Conservation (phyloP, 1,140 invertebrate genomes). For the Archivesica marissinica region DNA sequence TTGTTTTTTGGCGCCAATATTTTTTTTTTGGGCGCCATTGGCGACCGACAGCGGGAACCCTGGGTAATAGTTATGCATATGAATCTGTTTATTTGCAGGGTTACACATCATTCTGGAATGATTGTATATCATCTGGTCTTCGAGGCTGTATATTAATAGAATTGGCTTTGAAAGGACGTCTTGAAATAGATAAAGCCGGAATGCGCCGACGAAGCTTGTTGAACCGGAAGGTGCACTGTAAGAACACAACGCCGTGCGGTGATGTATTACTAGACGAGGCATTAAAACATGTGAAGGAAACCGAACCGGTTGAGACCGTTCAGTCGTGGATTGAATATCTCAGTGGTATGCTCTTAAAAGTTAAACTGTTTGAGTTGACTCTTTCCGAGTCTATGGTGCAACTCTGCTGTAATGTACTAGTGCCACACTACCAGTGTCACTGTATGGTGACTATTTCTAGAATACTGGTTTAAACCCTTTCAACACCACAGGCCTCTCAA, state of each 20-base stretch:
- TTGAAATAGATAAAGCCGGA: slow-evolving; percentile 98
- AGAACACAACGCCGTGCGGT: slow-evolving; percentile 96
- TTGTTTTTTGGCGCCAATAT: too few species aligned
- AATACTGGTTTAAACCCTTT: too few species aligned
- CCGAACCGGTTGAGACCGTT: slow-evolving; percentile 97
- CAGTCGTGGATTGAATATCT: slow-evolving; percentile 99
- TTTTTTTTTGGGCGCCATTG: too few species aligned
- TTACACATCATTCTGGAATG: slow-evolving; percentile 99
- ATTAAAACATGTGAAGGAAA: slow-evolving; percentile 95
- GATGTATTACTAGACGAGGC: slow-evolving; percentile 99
- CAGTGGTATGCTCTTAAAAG: slow-evolving; percentile 96
- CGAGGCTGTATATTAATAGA: slow-evolving; percentile 99
- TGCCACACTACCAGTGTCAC: too few species aligned
- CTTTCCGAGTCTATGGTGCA: too few species aligned
- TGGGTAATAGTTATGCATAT: too few species aligned
- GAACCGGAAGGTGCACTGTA: slow-evolving; percentile 88
- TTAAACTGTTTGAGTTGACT: too few species aligned
- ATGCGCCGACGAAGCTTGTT: slow-evolving; percentile 96
- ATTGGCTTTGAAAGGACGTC: slow-evolving; percentile 95
- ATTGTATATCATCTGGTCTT: slow-evolving; percentile 99
- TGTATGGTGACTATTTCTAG: too few species aligned
- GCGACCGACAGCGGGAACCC: too few species aligned
- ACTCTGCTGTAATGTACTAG: too few species aligned
- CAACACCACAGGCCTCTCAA: too few species aligned
- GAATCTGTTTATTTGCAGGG: slow-evolving; percentile 88